Conservation (phyloP, 2,888 invertebrate species). For the Hyles lineata region DNA sequence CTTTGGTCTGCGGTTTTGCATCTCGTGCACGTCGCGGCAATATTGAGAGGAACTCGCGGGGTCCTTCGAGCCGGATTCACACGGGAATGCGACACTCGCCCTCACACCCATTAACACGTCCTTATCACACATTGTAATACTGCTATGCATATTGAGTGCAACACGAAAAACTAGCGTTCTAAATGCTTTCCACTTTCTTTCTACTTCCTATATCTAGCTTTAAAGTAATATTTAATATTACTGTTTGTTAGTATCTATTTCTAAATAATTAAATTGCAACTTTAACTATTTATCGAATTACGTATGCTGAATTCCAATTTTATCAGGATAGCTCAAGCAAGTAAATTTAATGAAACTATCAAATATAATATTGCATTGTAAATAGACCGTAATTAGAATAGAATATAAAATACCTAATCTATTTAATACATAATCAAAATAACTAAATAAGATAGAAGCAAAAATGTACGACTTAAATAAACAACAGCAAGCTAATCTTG, state of each 20-base stretch:
- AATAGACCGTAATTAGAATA: no score
- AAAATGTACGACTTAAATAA: background rate
- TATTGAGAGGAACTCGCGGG: slow-evolving; percentile 58
- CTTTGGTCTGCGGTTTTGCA: slow-evolving; percentile 77
- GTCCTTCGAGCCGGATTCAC: slow-evolving; percentile 29
- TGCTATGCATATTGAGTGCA: background rate
- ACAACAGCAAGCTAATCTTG: background rate
- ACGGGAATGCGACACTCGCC: slow-evolving; percentile 18
- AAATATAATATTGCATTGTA: no score
- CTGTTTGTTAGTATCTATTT: no score
- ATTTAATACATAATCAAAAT: background rate
- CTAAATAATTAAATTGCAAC: no score
- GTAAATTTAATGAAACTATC: no score
- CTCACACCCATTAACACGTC: slow-evolving; percentile 4
- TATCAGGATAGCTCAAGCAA: no score
- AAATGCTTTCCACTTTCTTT: no score
- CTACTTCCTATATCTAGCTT: no score
- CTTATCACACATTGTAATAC: background rate
- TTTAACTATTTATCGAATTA: no score
- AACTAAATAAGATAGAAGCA: background rate
- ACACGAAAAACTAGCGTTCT: background rate
- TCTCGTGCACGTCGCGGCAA: slow-evolving; percentile 74
- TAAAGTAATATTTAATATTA: no score
- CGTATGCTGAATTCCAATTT: no score
- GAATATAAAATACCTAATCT: no score